Evolutionary conservation across 2,888 invertebrate genomes (phyloP), one percentile per base, ranked within the genome.

Genomic region (Eupithecia subumbrata): DNA sequence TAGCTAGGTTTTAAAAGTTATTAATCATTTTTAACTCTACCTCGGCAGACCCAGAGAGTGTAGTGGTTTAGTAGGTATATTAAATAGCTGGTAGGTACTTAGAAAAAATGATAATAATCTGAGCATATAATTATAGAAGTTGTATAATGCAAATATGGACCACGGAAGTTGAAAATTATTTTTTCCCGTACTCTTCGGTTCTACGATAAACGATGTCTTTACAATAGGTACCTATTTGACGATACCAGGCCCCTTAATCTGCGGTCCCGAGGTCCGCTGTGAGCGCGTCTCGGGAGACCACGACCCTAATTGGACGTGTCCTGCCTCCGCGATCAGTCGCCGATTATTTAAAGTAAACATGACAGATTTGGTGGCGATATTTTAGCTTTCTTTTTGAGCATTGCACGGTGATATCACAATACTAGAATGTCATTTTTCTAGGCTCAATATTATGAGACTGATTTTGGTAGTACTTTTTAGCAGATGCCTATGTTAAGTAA

Each of bases 231-330:
- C 12, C 60, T 60, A 60, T 60, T 60, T 60, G 12, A 14, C 12
- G 60, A 60, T 60, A 60, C 22, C 25, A 14, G 1, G 60, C 60
- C 60, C 60, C 60, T 60, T 60, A 68, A 45, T 68, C 68, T 68
- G 68, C 43, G 68, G 68, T 68, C 68, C 84, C 16, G 84, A 25
- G 75, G 63, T 82, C 84, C 16, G 84, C 82, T 89, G 90, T 89
- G 89, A 91, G 89, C 82, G 79, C 82, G 84, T 89, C 92, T 86
- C 86, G 70, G 56, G 90, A 85, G 90, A 87, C 83, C 83, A 76
- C 83, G 85, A 85, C 89, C 90, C 91, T 93, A 92, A 93, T 93
- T 92, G 91, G 86, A 93, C 92, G 92, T 90, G 92, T 90, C 86
- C 88, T 84, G 91, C 90, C 90, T 91, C 83, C 84, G 82, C 85